Evolutionary conservation across 2,113 vertebrate genomes (phyloP).

Genomic region (Gallinago media): DNA sequence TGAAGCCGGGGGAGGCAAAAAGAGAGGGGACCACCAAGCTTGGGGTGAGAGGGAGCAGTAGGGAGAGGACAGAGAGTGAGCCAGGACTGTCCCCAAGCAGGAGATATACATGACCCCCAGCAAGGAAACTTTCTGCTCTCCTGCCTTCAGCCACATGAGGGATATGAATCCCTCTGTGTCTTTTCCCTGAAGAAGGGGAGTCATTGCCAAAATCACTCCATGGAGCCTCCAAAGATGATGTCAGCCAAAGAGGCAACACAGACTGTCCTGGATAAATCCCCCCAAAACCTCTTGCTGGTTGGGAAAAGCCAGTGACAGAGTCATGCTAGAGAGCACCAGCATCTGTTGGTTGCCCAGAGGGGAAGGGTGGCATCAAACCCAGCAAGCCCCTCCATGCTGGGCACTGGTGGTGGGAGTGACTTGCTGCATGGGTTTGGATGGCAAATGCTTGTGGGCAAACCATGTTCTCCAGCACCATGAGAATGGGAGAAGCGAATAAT

Average conservation of each 20-base stretch:
- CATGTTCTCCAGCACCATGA: accelerated
- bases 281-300: neutral
- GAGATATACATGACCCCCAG: neutral
- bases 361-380: neutral
- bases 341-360: accelerated
- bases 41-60: neutral
- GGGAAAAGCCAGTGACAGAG: neutral
- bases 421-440: neutral
- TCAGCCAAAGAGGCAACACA: neutral
- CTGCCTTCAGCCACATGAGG: neutral
- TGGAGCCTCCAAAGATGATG: neutral
- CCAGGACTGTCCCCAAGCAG: neutral
- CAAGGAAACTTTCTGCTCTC: neutral
- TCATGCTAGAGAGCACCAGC: neutral
- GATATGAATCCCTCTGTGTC: neutral
- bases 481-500: neutral
- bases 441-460: neutral
- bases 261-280: neutral
- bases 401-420: neutral
- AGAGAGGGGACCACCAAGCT: neutral
- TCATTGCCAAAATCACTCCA: neutral
- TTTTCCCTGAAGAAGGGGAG: neutral
- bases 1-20: neutral
- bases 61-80: neutral
- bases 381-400: neutral